A percentile compares a stretch with the other conserved stretches of the same genome.
Conservation (phyloP, 2,797 vertebrate genomes). For the Spheniscus humboldti region DNA sequence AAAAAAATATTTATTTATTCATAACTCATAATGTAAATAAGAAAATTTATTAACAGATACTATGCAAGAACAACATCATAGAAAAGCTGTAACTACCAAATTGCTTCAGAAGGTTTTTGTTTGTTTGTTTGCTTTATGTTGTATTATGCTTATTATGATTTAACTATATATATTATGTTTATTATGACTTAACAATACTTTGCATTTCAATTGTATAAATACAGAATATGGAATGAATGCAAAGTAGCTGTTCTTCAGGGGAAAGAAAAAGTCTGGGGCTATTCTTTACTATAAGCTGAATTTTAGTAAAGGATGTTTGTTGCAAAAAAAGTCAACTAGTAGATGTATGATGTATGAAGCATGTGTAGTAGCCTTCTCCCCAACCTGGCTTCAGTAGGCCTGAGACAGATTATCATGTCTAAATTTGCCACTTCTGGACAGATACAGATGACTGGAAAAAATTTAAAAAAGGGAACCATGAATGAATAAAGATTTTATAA, state of each 20-base stretch:
- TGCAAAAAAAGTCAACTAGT: background rate
- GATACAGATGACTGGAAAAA: background rate
- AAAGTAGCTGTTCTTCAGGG: background rate
- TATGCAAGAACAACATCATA: background rate
- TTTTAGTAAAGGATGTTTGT: background rate
- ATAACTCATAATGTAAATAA: background rate
- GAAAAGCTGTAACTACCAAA: background rate
- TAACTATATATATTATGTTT: no score
- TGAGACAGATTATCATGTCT: background rate
- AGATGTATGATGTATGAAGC: background rate
- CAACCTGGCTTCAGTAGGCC: background rate
- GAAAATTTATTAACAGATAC: background rate
- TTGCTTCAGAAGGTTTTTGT: background rate
- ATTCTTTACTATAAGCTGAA: background rate
- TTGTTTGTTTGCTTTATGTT: background rate
- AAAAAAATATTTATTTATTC: background rate
- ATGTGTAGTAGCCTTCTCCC: background rate
- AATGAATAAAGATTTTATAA: background rate
- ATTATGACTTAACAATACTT: background rate
- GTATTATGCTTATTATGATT: no score
- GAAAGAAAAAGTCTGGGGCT: background rate
- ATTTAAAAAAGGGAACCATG: background rate
- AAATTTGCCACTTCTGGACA: background rate
- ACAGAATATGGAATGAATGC: background rate
- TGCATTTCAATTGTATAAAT: background rate